Base-by-base conservation (phyloP, 2,113 vertebrate genomes). In the Petroica traversi region DNA sequence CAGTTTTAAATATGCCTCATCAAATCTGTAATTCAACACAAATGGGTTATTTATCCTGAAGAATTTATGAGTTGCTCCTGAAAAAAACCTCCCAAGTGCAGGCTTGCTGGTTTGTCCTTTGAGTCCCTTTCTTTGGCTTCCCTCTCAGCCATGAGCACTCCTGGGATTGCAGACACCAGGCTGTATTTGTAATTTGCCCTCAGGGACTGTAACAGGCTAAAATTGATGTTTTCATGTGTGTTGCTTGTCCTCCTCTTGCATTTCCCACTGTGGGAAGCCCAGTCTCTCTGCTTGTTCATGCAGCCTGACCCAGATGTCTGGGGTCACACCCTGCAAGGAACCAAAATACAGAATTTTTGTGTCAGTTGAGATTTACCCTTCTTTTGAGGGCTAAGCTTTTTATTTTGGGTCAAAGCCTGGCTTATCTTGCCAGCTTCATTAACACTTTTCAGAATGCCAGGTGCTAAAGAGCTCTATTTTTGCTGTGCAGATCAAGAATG, bases 401-500 rank as follows among this genome's bases (percentile, higher is more conserved):
- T 73, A 89, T 96, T 96, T 93, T 94, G 72, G 88, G 96, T 97
- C 95, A 97, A 90, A 91, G 67, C 67, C 45, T 90, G 88, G 63
- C 55, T 96, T 83, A 15, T 95, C 68, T 94, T 77, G 83, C 85
- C 13, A 15, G 67, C 88, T 96, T 97, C 94, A 95, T 97, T 96
- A 96, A 89, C 96, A 95, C 94, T 74, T 86, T 95, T 43, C 72
- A 74, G 94, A 92, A 73, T 90, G 92, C 92, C 95, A 94, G 94
- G 95, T 95, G 95, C 91, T 93, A 94, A 97, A 96, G 88, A 96
- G 92, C 88, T 93, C 96, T 97, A 96, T 96, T 96, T 97, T 91
- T 94, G 83, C 95, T 81, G 46, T 5, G 22, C 85, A 92, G 88
- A 93, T 96, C 79, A 91, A 97, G 62, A 55, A 88, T 91, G 91